Evolutionary conservation across 2,888 invertebrate genomes (phyloP).

Genomic region (Thereva unica): DNA sequence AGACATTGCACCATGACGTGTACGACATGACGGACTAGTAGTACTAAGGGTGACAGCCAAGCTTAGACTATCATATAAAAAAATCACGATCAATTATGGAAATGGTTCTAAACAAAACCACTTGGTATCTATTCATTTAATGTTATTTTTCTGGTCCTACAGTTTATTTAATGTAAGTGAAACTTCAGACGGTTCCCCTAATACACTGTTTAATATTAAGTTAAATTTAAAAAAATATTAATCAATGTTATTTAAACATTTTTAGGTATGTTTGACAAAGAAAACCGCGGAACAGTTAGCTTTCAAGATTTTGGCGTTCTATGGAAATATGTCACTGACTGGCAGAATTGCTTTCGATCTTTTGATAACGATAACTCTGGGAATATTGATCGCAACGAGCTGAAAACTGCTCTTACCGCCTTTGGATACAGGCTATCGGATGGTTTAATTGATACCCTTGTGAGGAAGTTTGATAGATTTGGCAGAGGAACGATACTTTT

Average conservation of each 20-base stretch:
- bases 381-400: constrained; percentile 86
- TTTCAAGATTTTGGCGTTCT: constrained; percentile 95
- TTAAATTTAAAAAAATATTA: no score
- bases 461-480: constrained; percentile 92
- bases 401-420: constrained; percentile 85
- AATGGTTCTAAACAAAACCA: no score
- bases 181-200: no score
- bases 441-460: constrained; percentile 74
- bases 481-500: constrained; percentile 91
- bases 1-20: no score
- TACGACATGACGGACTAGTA: no score
- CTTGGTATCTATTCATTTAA: no score
- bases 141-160: no score
- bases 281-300: constrained; percentile 84
- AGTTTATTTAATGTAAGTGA: no score
- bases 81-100: no score
- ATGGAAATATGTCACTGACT: constrained; percentile 98
- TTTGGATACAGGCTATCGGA: constrained; percentile 91
- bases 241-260: constrained; percentile 45
- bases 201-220: no score
- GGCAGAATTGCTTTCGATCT: constrained; percentile 93
- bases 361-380: constrained; percentile 93
- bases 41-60: no score
- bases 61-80: no score
- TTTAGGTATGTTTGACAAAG: constrained; percentile 90